Evolutionary conservation across 64 coral and sea anemone genomes (phyloP).

Genomic region (Stylophora pistillata): DNA sequence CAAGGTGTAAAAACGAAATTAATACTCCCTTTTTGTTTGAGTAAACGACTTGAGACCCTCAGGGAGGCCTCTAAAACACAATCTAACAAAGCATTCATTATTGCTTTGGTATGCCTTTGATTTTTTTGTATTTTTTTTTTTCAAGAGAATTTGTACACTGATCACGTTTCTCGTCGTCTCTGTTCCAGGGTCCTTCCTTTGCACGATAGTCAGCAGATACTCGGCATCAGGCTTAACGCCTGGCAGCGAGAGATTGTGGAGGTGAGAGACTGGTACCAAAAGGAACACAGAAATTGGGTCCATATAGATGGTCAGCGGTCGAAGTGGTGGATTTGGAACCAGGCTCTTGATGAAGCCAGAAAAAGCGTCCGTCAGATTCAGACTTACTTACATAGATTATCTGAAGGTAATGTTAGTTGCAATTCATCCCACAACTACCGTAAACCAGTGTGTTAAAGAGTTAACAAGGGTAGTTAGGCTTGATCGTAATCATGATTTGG

Average conservation of each 20-base stretch:
- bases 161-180: not conserved
- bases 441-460: too few species aligned
- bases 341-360: constrained; percentile 79
- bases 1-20: constrained; percentile 51
- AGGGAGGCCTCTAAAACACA: not conserved
- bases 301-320: constrained; percentile 86
- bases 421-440: too few species aligned
- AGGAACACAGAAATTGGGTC: constrained; percentile 84
- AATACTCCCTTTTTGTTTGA: not conserved
- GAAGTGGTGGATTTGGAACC: constrained; percentile 97
- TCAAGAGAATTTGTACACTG: not conserved
- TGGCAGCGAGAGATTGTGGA: constrained; percentile 82
- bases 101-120: not conserved
- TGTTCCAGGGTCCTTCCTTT: constrained; percentile 70
- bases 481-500: too few species aligned
- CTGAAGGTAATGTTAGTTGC: constrained; percentile 54
- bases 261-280: constrained; percentile 93
- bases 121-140: not conserved
- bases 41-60: too few species aligned
- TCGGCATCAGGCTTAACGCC: constrained; percentile 80
- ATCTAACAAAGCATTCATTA: not conserved
- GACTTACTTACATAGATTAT: constrained; percentile 79
- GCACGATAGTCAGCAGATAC: constrained; percentile 95
- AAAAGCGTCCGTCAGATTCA: constrained; percentile 88
- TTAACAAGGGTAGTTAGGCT: too few species aligned